A percentile compares a stretch with the other conserved stretches of the same genome.
These are phyloP conservation scores for Nephrocerus scutellatus DNA, from an alignment of 2,888 invertebrate genomes.

Conservation along the genomic window DNA sequence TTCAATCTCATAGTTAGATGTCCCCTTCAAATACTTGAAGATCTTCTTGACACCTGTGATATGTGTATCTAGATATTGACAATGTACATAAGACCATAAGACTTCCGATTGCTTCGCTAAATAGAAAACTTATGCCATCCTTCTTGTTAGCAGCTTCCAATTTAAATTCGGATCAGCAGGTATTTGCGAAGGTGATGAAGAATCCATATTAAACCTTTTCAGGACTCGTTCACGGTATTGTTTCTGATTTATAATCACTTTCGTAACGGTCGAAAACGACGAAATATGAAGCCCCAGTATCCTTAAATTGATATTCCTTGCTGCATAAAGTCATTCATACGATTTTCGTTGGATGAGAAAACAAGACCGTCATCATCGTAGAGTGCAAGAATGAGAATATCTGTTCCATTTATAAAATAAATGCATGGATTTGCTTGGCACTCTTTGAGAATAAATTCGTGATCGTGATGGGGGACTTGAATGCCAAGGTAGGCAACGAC, in stretches of 20 bases:
- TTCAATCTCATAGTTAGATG: background rate
- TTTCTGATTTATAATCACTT: slow-evolving; percentile 10
- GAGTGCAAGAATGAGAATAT: background rate
- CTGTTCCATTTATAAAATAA: background rate
- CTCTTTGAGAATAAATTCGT: too few relatives aligned
- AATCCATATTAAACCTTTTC: slow-evolving; percentile 6
- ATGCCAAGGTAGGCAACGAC: too few relatives aligned
- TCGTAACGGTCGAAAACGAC: slow-evolving; percentile 4
- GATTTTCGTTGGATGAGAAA: background rate
- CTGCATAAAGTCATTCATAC: background rate
- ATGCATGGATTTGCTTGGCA: too few relatives aligned
- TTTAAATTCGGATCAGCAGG: slow-evolving; percentile 8
- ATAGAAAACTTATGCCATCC: slow-evolving; percentile 2
- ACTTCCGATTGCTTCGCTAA: slow-evolving; percentile 3
- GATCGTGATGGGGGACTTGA: too few relatives aligned
- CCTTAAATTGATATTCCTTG: too few relatives aligned
- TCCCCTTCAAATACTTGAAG: slow-evolving; percentile 1
- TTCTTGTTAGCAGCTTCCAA: slow-evolving; percentile 6
- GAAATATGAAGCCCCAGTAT: slow-evolving; percentile 8
- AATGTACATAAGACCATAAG: background rate
- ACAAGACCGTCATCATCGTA: background rate
- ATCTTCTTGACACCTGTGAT: slow-evolving; percentile 3
- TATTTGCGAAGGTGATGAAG: slow-evolving; percentile 8
- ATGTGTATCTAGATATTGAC: slow-evolving; percentile 1
- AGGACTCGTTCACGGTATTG: slow-evolving; percentile 7